phyloP scores from a whole-genome alignment of 2,797 vertebrate species.

The Neosalanx taihuensis region DNA sequence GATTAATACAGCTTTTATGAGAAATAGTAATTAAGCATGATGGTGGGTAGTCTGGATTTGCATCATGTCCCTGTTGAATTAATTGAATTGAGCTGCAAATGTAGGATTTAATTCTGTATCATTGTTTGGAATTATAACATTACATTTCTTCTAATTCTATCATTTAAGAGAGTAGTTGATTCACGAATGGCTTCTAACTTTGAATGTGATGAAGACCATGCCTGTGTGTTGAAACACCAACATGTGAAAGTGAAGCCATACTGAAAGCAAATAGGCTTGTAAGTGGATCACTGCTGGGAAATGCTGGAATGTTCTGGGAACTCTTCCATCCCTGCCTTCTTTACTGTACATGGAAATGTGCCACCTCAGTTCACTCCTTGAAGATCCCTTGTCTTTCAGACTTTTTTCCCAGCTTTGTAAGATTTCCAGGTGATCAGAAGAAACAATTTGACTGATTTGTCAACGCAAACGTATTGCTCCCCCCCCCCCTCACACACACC shows the following conservation, averaged over 20 bases:
- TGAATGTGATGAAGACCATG: too few relatives aligned
- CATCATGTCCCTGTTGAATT: constrained; percentile 40
- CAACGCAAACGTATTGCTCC: constrained; percentile 60
- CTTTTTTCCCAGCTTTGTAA: constrained; percentile 49
- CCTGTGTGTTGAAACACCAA: constrained; percentile 6
- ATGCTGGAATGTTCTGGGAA: not conserved
- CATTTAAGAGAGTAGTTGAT: constrained; percentile 9
- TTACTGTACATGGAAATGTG: constrained; percentile 49
- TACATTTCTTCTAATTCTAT: not conserved
- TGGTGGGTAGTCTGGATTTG: constrained; percentile 45
- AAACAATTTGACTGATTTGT: constrained; percentile 62
- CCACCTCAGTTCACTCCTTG: constrained; percentile 39
- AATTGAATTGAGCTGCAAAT: constrained; percentile 46
- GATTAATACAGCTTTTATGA: constrained; percentile 58
- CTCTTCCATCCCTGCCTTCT: constrained; percentile 33
- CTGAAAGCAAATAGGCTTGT: constrained; percentile 10
- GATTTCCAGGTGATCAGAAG: constrained; percentile 59
- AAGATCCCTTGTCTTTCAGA: constrained; percentile 28
- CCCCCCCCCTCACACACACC: constrained; percentile 34
- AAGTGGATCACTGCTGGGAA: constrained; percentile 15
- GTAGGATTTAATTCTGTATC: not conserved
- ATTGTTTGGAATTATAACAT: not conserved
- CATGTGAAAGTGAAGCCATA: not conserved
- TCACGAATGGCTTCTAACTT: too few relatives aligned
- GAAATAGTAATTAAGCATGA: constrained; percentile 50